phyloP scores from a whole-genome alignment of 2,888 invertebrate genomes.

The Caenorhabditis sp. region DNA sequence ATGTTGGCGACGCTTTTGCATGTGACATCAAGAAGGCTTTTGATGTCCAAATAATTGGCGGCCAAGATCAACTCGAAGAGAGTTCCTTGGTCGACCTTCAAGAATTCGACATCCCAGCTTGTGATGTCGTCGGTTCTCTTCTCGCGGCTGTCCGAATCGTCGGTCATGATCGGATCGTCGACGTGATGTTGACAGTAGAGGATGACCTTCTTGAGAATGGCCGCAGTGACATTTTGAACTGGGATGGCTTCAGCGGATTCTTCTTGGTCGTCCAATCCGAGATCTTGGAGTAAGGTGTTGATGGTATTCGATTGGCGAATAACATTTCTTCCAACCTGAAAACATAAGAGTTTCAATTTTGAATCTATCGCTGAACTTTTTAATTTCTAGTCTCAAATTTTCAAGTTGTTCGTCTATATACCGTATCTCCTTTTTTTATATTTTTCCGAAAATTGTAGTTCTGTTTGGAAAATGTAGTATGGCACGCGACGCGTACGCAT shows the following conservation, averaged over 20 bases:
- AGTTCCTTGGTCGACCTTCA: conserved; percentile 97
- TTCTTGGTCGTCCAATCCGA: conserved; percentile 73
- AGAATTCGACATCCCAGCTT: conserved; percentile 97
- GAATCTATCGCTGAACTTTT: no score
- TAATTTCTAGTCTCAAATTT: no score
- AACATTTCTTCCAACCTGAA: conserved; percentile 94
- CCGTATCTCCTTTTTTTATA: no score
- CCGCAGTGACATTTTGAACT: conserved; percentile 94
- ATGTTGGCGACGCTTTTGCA: conserved; percentile 82
- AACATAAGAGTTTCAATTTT: no score
- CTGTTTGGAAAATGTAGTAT: no score
- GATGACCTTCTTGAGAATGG: conserved; percentile 84
- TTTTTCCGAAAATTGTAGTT: no score
- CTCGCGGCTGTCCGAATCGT: conserved; percentile 95
- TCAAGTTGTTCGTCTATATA: no score
- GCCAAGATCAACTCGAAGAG: conserved; percentile 89
- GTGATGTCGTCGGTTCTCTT: conserved; percentile 98
- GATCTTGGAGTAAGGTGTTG: conserved; percentile 85
- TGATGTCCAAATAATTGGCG: conserved; percentile 56
- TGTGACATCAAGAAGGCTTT: conserved; percentile 85
- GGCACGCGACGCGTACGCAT: no score
- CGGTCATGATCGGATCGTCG: conserved; percentile 84
- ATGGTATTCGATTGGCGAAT: conserved; percentile 97
- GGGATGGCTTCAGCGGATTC: conserved; percentile 87
- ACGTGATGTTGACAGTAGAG: conserved; percentile 75